Evolutionary conservation across 2,113 vertebrate genomes (phyloP), one percentile per base, ranked within the genome.

Genomic region (Chloebia gouldiae): DNA sequence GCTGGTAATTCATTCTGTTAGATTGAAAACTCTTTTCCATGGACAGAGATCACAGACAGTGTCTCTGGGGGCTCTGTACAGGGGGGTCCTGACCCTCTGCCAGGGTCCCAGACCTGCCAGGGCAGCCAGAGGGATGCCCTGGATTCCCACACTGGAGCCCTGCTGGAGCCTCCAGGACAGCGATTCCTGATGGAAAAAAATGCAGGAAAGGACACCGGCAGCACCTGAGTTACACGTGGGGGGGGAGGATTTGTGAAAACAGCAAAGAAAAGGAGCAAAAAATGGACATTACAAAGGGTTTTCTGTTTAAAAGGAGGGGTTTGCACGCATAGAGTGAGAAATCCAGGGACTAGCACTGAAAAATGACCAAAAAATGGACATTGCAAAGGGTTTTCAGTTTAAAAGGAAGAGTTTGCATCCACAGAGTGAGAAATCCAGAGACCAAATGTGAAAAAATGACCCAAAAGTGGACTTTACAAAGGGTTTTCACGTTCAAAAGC

Each of bases 171-270:
- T 28, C 27, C 5, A 2, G 63, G 60, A 31, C 39, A 65, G 31
- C 1, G 0, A 70, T 33, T 37, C 4, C 5, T 13, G 44, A 1
- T 0, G 0, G 57, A 40, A 40, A 40, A 2, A 40, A 14, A 12
- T 1, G 3, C 10, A 24, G 13, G 1, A 14, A 57, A 31, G 0
- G 35, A 18, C 49, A 18, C 0, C 2, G 17, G 40, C 45, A 13
- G 51, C 50, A 16, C 45, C 6, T 1, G 24, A 4, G 1, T 8
- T 12, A 9, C 3, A 7, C 30, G 4, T 0, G 16, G 4, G 11
- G n/a, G n/a, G 30, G 0, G 14, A 60, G 54, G 37, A 8, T 19
- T 4, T 4, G 10, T 1, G 13, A 40, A 35, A 45, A 4, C 16
- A 16, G 47, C 30, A 50, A 42, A 37, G 33, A 54, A 7, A 13